phyloP scores from a whole-genome alignment of 2,888 invertebrate species.

The Orchestes rusci region DNA sequence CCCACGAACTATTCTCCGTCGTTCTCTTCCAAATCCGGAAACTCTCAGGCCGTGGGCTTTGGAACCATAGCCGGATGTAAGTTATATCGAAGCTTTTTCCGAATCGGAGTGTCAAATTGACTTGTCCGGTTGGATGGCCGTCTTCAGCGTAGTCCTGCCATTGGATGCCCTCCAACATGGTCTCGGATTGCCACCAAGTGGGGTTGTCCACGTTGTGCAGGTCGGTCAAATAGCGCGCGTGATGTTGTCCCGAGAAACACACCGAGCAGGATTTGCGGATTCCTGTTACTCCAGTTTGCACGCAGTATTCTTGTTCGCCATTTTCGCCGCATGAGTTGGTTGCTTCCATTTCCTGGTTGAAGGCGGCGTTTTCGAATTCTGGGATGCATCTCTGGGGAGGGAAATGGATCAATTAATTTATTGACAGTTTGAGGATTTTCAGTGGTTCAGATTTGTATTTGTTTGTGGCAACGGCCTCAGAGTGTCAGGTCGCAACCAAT shows the following conservation, averaged over 20 bases:
- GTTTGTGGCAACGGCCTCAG: too few species aligned
- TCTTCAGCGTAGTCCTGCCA: too few species aligned
- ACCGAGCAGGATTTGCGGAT: conserved; percentile 69
- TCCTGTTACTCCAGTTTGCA: conserved; percentile 74
- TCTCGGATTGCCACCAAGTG: conserved; percentile 98
- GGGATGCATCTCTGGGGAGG: conserved; percentile 79
- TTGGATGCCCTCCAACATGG: conserved; percentile 90
- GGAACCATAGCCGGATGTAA: conserved; percentile 88
- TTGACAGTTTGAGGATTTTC: too few species aligned
- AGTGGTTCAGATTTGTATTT: too few species aligned
- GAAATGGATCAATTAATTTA: conserved; percentile 31
- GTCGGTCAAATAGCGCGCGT: conserved; percentile 78
- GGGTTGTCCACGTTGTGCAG: conserved; percentile 82
- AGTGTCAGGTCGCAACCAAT: too few species aligned
- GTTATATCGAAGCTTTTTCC: conserved; percentile 94
- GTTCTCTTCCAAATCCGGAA: conserved; percentile 91
- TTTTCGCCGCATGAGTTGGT: conserved; percentile 94
- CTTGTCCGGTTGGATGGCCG: conserved; percentile 85
- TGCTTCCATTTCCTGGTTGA: conserved; percentile 78
- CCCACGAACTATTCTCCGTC: conserved; percentile 72
- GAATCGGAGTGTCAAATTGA: conserved; percentile 59
- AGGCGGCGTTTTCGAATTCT: conserved; percentile 95
- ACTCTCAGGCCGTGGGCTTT: conserved; percentile 94
- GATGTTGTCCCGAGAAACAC: conserved; percentile 66
- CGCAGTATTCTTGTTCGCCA: conserved; percentile 75